Base-by-base conservation (phyloP, 2,888 invertebrate species). In the Esperia sulphurella region DNA sequence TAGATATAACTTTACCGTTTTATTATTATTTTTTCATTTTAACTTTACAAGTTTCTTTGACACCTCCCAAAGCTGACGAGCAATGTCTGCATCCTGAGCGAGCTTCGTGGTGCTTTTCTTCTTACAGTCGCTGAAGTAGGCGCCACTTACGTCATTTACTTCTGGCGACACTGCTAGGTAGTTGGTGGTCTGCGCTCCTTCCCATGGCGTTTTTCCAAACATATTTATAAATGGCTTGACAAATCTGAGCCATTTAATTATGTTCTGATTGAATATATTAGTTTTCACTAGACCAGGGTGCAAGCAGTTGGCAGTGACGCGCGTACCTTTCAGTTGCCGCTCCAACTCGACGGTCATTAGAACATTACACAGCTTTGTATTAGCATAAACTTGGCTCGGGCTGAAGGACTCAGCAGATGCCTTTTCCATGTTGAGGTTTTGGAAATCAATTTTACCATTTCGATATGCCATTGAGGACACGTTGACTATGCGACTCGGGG, bases 201-300 rank as follows among this genome's bases (percentile, higher is more conserved):
- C 63, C 63, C 63, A 61, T 1, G 58, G 38, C 2, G 48, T 53
- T 50, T 68, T 69, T 12, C 54, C 51, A 42, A 64, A 63, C 28
- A 52, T 14, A 40, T 53, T 52, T 5, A 52, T 31, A 8, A 43
- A 8, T 9, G 30, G 30, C 10, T 9, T 31, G 8, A 33, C 3
- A 9, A 43, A 4, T 4, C 8, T 14, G 7, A 8, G 4, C 10
- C 2, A 3, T 14, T 10, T 7, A 14, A 6, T 12, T 9, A 31
- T 13, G 3, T 3, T 14, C 5, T 21, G 3, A 9, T 37, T 44
- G 10, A 43, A 8, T 4, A 51, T 48, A 1, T 45, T 39, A 0
- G 93, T 93, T 65, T 92, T 92, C 43, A 95, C 93, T 79, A 93
- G 90, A 30, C 97, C 97, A 0, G 97, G 97, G 83, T 96, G 96